phyloP scores from a whole-genome alignment of 2,888 invertebrate species.

The Scelioninae gen. 1 region DNA sequence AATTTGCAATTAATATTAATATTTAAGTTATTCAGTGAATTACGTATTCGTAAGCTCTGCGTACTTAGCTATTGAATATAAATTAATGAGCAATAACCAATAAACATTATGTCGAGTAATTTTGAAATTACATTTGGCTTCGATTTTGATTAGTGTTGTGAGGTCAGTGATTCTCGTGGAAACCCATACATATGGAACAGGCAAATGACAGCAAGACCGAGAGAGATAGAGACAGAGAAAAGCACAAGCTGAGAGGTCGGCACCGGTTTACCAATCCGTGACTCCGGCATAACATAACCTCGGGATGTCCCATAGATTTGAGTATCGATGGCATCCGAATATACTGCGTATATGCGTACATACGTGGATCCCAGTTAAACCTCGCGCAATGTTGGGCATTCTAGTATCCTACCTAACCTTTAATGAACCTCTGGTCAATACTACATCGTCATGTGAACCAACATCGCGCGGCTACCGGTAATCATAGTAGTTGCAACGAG shows the following conservation, averaged over 20 bases:
- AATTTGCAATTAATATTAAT: slow-evolving; percentile 26
- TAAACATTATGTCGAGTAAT: slow-evolving; percentile 33
- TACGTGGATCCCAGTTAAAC: slow-evolving; percentile 72
- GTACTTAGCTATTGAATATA: slow-evolving; percentile 20
- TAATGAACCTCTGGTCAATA: slow-evolving; percentile 76
- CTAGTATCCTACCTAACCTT: slow-evolving; percentile 78
- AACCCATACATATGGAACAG: slow-evolving; percentile 35
- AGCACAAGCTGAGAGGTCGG: slow-evolving; percentile 38
- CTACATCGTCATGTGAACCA: slow-evolving; percentile 70
- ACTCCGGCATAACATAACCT: slow-evolving; percentile 72
- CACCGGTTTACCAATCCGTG: slow-evolving; percentile 64
- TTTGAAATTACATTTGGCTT: slow-evolving; percentile 43
- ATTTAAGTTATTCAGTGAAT: slow-evolving; percentile 15
- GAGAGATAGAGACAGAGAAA: slow-evolving; percentile 41
- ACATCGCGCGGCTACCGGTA: slow-evolving; percentile 47
- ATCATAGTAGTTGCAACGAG: slow-evolving; percentile 38
- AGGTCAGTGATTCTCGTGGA: slow-evolving; percentile 29
- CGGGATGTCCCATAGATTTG: slow-evolving; percentile 75
- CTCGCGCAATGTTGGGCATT: slow-evolving; percentile 78
- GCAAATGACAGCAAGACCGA: slow-evolving; percentile 26
- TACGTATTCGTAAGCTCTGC: slow-evolving; percentile 11
- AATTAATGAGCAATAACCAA: slow-evolving; percentile 36
- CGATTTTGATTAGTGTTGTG: slow-evolving; percentile 46
- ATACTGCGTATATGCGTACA: slow-evolving; percentile 68
- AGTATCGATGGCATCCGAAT: slow-evolving; percentile 77